Percentiles rank a stretch among this genome's conserved stretches.
Conservation (phyloP, 1,140 invertebrate species). For the Drosophila sproati region DNA sequence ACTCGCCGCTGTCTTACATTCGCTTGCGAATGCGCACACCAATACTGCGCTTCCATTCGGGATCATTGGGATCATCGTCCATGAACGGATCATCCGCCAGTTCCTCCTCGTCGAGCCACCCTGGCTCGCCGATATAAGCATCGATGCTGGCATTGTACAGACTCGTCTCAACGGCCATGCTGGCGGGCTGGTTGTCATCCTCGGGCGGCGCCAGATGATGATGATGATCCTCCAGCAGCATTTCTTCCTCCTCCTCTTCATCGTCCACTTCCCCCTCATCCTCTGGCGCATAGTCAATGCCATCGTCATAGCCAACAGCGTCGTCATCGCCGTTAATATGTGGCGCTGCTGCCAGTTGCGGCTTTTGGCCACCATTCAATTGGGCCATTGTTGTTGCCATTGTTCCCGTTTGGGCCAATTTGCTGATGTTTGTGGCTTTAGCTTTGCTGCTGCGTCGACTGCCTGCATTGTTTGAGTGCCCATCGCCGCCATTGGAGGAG, state of each 20-base stretch:
- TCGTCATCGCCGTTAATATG: slow-evolving; percentile 18
- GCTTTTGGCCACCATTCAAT: slow-evolving; percentile 27
- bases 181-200: slow-evolving; percentile 45
- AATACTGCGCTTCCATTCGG: slow-evolving; percentile 87
- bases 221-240: slow-evolving; percentile 70
- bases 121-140: slow-evolving; percentile 63
- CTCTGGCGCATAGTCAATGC: slow-evolving; percentile 49
- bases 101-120: slow-evolving; percentile 78
- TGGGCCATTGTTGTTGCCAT: slow-evolving; percentile 2
- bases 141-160: slow-evolving; percentile 57
- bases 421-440: slow-evolving; percentile 44
- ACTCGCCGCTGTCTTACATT: slow-evolving; percentile 20
- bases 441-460: slow-evolving; percentile 68
- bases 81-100: slow-evolving; percentile 86
- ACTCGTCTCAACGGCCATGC: slow-evolving; percentile 14
- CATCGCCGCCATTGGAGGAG: slow-evolving; percentile 64
- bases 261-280: slow-evolving; percentile 50
- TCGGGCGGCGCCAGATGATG: slow-evolving; percentile 74
- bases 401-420: slow-evolving; percentile 20
- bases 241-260: slow-evolving; percentile 43
- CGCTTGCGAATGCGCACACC: slow-evolving; percentile 50
- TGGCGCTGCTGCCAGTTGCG: slow-evolving; percentile 4
- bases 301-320: slow-evolving; percentile 31
- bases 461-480: slow-evolving; percentile 15
- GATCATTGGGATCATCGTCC: slow-evolving; percentile 92